These are phyloP conservation scores for Macrosteles quadrilineatus DNA, from an alignment of 1,140 invertebrate genomes.

Conservation along the genomic window DNA sequence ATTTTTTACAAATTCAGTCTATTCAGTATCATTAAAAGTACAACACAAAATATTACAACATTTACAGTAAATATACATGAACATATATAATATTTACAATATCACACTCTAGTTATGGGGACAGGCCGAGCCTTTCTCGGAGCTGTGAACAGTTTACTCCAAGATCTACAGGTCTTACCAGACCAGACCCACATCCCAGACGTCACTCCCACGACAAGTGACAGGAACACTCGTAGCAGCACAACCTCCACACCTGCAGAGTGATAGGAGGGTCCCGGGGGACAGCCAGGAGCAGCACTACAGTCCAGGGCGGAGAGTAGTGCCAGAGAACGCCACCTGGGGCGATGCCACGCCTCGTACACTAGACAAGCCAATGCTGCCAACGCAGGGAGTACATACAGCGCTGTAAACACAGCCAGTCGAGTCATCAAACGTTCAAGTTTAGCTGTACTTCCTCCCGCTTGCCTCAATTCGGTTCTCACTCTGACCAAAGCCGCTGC, in stretches of 20 bases:
- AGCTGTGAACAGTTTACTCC: constrained; percentile 60
- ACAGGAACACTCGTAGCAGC: constrained; percentile 70
- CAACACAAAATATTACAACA: not conserved
- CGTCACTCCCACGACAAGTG: constrained; percentile 77
- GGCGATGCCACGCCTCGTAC: constrained; percentile 59
- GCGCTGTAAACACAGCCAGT: constrained; percentile 76
- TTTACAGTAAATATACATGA: constrained; percentile 10
- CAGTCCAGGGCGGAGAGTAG: constrained; percentile 56
- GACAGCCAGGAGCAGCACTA: constrained; percentile 49
- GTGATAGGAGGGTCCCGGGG: constrained; percentile 48
- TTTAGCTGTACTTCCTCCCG: constrained; percentile 71
- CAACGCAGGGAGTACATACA: constrained; percentile 70
- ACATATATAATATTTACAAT: constrained; percentile 7
- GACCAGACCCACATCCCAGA: constrained; percentile 92
- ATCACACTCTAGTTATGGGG: constrained; percentile 36
- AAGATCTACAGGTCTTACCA: constrained; percentile 79
- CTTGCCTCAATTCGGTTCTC: constrained; percentile 57
- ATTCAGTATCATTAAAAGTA: too few relatives aligned
- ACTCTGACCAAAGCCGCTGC: constrained; percentile 62
- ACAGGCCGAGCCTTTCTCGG: constrained; percentile 48
- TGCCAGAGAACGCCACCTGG: constrained; percentile 54
- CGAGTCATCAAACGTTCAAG: constrained; percentile 86
- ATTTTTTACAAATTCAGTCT: too few relatives aligned
- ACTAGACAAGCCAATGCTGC: constrained; percentile 59
- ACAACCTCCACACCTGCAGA: constrained; percentile 61